Evolutionary conservation across 2,888 invertebrate species (phyloP).

Genomic region (Amiota minor): DNA sequence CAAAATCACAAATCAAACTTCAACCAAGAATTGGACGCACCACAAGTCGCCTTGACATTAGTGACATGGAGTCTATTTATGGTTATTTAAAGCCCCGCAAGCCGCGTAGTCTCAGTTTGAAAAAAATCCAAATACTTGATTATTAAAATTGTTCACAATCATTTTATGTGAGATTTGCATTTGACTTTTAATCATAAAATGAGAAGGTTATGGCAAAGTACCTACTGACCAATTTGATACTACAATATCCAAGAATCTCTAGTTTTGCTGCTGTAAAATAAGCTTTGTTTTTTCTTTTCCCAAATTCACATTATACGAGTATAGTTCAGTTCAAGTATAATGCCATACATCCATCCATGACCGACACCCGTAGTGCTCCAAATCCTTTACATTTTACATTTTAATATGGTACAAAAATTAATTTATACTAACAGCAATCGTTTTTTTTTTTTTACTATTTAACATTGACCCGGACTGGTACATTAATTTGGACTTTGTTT

Average conservation of each 20-base stretch:
- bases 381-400: neutral
- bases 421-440: conserved; percentile 17
- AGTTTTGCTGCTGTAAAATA: neutral
- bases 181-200: conserved; percentile 19
- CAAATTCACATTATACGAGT: neutral
- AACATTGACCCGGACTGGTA: conserved; percentile 33
- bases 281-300: conserved; percentile 1
- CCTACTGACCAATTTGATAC: neutral
- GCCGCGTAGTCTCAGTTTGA: conserved; percentile 71
- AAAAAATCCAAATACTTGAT: conserved; percentile 72
- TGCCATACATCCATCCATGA: conserved; percentile 4
- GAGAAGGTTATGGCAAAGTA: conserved; percentile 18
- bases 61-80: conserved; percentile 74
- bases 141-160: conserved; percentile 58
- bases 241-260: neutral
- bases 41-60: conserved; percentile 68
- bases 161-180: conserved; percentile 12
- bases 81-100: conserved; percentile 73
- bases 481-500: conserved; percentile 24
- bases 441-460: conserved; percentile 10
- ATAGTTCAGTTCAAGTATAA: neutral
- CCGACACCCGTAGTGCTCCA: conserved; percentile 14
- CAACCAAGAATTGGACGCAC: conserved; percentile 60
- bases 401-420: neutral
- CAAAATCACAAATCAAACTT: conserved; percentile 38